Conservation (phyloP, 2,113 vertebrate species). For the Phalacrocorax carbo region DNA sequence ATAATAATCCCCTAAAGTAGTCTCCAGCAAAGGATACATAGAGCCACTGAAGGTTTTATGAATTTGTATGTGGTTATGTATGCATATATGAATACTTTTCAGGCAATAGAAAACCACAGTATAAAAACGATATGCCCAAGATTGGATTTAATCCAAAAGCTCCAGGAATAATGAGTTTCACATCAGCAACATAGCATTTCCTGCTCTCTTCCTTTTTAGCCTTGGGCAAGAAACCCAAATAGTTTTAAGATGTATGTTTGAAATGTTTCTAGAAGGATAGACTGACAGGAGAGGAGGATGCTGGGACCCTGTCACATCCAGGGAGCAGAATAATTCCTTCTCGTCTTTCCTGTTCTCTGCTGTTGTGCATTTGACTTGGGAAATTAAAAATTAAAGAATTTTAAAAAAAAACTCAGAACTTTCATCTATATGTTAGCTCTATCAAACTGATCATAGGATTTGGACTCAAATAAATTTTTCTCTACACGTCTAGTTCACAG, state of each 20-base stretch:
- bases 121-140: neutral
- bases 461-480: neutral
- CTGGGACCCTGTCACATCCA: neutral
- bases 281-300: neutral
- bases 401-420: neutral
- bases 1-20: neutral
- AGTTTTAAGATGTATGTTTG: neutral
- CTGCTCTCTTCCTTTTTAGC: neutral
- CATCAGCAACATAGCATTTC: neutral
- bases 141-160: neutral
- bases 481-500: neutral
- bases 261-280: neutral
- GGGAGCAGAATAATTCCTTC: neutral
- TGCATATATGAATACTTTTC: neutral
- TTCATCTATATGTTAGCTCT: neutral
- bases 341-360: neutral
- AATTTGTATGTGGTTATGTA: neutral
- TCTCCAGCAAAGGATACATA: neutral
- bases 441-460: neutral
- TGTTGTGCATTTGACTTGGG: neutral
- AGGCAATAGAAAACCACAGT: neutral
- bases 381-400: neutral
- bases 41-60: neutral
- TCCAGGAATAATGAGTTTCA: neutral
- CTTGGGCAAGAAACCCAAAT: neutral